Conservation (phyloP, 2,797 vertebrate genomes). For the Danio jaintianensis region DNA sequence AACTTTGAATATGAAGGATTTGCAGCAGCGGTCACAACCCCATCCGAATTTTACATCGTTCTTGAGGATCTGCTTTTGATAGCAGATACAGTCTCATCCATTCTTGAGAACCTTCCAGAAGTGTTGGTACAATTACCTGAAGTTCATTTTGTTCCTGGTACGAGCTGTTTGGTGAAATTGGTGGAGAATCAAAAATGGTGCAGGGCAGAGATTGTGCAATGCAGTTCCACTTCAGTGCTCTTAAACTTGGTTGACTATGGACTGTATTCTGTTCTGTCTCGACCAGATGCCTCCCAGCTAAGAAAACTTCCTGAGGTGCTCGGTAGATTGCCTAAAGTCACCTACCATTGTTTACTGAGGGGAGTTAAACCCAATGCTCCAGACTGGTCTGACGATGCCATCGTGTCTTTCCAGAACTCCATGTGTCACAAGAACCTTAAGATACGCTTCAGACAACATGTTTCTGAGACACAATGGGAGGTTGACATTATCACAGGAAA, state of each 20-base stretch:
- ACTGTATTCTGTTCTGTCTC: slow-evolving; percentile 70
- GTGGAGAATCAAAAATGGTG: slow-evolving; percentile 81
- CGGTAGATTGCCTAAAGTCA: slow-evolving; percentile 75
- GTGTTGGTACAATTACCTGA: slow-evolving; percentile 72
- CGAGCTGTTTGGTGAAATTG: slow-evolving; percentile 79
- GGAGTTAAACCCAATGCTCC: slow-evolving; percentile 74
- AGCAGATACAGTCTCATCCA: slow-evolving; percentile 73
- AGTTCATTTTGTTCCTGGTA: slow-evolving; percentile 72
- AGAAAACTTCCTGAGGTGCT: slow-evolving; percentile 80
- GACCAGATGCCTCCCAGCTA: slow-evolving; percentile 70
- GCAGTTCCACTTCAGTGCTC: slow-evolving; percentile 67
- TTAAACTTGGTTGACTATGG: slow-evolving; percentile 85
- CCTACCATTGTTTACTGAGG: slow-evolving; percentile 81
- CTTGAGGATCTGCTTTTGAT: slow-evolving; percentile 76
- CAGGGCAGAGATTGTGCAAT: slow-evolving; percentile 80
- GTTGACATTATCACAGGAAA: slow-evolving; percentile 78
- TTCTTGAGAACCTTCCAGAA: slow-evolving; percentile 77
- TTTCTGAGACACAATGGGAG: slow-evolving; percentile 76
- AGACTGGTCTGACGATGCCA: slow-evolving; percentile 82
- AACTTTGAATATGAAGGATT: slow-evolving; percentile 75
- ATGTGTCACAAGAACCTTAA: slow-evolving; percentile 77
- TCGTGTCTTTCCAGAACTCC: slow-evolving; percentile 77
- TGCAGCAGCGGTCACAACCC: slow-evolving; percentile 77
- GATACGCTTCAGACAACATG: slow-evolving; percentile 78
- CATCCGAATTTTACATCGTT: slow-evolving; percentile 83